phyloP scores from a whole-genome alignment of 64 coral and sea anemone species.

The Actinia tenebrosa region DNA sequence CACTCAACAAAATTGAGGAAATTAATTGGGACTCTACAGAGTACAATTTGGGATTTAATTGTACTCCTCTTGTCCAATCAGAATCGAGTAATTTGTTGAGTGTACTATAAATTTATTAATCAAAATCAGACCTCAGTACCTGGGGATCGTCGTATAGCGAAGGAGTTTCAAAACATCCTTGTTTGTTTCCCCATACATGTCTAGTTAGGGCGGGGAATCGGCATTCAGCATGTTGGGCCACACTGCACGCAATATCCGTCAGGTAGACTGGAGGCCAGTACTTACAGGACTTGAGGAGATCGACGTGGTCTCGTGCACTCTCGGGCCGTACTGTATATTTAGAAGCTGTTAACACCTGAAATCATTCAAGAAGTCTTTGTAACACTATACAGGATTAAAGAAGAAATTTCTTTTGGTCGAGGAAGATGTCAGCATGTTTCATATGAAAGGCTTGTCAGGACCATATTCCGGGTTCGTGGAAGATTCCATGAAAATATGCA shows the following conservation, averaged over 20 bases:
- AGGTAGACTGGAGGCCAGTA: conserved; percentile 29
- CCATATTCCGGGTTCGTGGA: too few species aligned
- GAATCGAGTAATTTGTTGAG: too few species aligned
- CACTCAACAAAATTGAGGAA: too few species aligned
- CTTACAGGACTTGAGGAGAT: conserved; percentile 18
- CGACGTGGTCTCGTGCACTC: conserved; percentile 25
- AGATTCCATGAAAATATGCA: too few species aligned
- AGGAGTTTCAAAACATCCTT: conserved; percentile 20
- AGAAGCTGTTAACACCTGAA: conserved; percentile 11
- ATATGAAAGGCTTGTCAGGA: too few species aligned
- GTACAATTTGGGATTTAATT: too few species aligned
- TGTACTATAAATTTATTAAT: neutral
- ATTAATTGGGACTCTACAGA: too few species aligned
- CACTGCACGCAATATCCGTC: conserved; percentile 14
- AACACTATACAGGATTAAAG: neutral
- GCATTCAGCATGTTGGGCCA: conserved; percentile 7
- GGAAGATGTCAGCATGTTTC: too few species aligned
- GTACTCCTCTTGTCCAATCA: too few species aligned
- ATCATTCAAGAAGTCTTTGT: neutral
- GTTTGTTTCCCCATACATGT: conserved; percentile 17
- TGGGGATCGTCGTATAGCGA: conserved; percentile 1
- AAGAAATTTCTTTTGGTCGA: too few species aligned
- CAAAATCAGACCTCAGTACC: conserved; percentile 4
- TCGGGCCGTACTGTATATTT: conserved; percentile 5
- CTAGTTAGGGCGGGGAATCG: neutral